Evolutionary conservation across 2,797 vertebrate species (phyloP), one percentile per base, ranked within the genome.

Genomic region (Discoglossus pictus): DNA sequence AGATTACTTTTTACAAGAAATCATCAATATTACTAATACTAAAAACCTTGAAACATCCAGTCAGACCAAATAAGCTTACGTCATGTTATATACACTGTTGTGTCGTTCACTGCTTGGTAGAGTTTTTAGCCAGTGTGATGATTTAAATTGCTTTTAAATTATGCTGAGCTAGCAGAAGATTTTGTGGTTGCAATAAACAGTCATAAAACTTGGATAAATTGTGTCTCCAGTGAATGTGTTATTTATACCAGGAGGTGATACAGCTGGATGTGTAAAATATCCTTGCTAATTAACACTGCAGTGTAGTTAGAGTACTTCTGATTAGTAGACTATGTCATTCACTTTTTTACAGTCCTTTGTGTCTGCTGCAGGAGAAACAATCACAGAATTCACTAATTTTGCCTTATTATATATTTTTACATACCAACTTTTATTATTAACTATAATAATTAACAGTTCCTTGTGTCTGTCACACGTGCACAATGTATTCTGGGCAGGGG

Each of bases 241-340:
- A 72, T 77, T 68, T 61, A 20, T 34, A 75, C 51, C 24, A 25
- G 60, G 7, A 15, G 50, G 21, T 77, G 39, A 61, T 65, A 59
- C 18, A 47, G 17, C 2, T 76, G 67, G 6, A 71, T 78, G 72
- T 73, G 40, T 52, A 73, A 35, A 56, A 36, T 17, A 9, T 44
- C 36, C n/a, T 76, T 58, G 2, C 31, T 71, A 75, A 71, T 78
- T 68, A 59, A 63, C 1, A 0, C 60, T 71, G 34, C 46, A 50
- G 13, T 47, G 31, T 25, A 17, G 15, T 23, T 5, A 24, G 65
- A 60, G 9, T 55, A 47, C 35, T 31, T 43, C 17, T 59, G 50
- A 54, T 61, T 69, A 61, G 25, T 12, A 47, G 5, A 34, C 78
- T 35, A 7, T 46, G 39, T 71, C 65, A 53, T 61, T 50, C 7